Evolutionary conservation across 2,888 invertebrate species (phyloP).

Genomic region (Pecten maximus): DNA sequence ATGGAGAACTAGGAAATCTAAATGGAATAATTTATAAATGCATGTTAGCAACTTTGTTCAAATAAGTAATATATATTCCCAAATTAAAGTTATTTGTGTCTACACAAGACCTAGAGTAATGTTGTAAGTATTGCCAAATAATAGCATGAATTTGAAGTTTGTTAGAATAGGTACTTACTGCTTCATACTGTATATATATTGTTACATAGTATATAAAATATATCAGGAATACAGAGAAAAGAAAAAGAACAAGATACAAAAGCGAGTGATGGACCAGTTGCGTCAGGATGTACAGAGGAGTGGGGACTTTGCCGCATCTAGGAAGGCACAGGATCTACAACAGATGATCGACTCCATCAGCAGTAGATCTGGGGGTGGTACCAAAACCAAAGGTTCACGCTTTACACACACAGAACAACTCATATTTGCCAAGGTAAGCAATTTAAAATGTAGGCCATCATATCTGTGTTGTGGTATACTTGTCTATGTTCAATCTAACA

Average conservation of each 20-base stretch:
- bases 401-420: constrained; percentile 82
- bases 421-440: constrained; percentile 79
- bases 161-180: no score
- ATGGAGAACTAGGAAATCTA: no score
- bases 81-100: no score
- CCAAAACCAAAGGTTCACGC: constrained; percentile 80
- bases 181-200: no score
- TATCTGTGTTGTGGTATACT: no score
- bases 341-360: constrained; percentile 74
- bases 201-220: background rate
- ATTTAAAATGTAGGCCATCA: background rate
- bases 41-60: no score
- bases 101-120: no score
- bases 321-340: constrained; percentile 69
- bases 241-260: constrained; percentile 77
- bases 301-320: constrained; percentile 58
- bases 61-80: no score
- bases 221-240: constrained; percentile 78
- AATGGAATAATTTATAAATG: no score
- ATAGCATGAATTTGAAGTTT: no score
- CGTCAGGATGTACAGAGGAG: constrained; percentile 74
- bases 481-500: no score
- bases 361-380: constrained; percentile 62
- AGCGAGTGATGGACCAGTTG: constrained; percentile 78
- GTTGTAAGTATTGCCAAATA: no score